Evolutionary conservation across 2,113 vertebrate species (phyloP).

Genomic region (Paratilapia polleni): DNA sequence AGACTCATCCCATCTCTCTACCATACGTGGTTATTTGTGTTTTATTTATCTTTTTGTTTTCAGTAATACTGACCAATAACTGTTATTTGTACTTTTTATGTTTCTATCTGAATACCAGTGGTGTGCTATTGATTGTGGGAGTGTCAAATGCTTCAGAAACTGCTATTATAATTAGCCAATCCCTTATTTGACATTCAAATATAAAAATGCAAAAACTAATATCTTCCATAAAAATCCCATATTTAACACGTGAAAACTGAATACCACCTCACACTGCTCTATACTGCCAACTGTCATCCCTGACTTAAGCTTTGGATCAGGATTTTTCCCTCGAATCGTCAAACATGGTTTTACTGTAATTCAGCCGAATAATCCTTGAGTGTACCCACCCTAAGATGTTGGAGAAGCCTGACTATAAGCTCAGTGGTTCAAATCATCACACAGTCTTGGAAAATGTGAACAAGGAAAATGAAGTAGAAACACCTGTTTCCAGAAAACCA

Average conservation of each 20-base stretch:
- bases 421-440: constrained; percentile 57
- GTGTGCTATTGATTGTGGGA: background rate
- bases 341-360: constrained; percentile 53
- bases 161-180: background rate
- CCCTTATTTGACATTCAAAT: background rate
- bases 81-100: background rate
- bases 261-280: constrained; percentile 12
- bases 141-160: background rate
- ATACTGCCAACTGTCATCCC: constrained; percentile 21
- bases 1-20: background rate
- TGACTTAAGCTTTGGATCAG: constrained; percentile 44
- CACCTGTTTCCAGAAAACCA: constrained; percentile 62
- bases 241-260: constrained; percentile 3
- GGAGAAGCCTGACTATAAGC: constrained; percentile 41
- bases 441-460: constrained; percentile 71
- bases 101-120: background rate
- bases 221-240: constrained; percentile 24
- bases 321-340: constrained; percentile 48
- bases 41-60: background rate
- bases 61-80: background rate
- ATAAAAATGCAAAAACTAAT: background rate
- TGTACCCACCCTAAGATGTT: constrained; percentile 50
- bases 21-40: background rate
- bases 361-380: constrained; percentile 48
- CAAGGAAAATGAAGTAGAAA: constrained; percentile 56